Evolutionary conservation across 2,888 invertebrate species (phyloP), one percentile per base, ranked within the genome.

Genomic region (Drosophila anomalata): DNA sequence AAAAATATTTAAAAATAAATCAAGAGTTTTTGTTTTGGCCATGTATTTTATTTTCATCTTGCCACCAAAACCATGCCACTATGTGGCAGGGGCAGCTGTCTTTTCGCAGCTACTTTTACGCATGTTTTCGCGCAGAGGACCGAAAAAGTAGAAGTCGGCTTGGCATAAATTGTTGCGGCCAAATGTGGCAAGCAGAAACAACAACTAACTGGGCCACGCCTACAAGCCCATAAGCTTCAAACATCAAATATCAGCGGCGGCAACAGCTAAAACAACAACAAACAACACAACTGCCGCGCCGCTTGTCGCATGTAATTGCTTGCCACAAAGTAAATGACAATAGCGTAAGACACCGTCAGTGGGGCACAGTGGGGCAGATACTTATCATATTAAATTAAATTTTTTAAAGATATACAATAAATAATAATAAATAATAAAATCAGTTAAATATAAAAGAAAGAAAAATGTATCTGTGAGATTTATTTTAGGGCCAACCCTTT

Each of bases 271-370:
- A 65, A 42, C 52, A 68, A 58, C 77, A 73, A 77, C 29, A 29
- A 29, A 29, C 22, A 67, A 70, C 68, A 73, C 67, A 74, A 71
- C 73, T 31, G 81, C 48, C 76, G 82, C 70, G 70, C 70, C 72
- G 74, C 83, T 85, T 85, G 86, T 82, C 81, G 70, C 86, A 59
- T 85, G 86, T 87, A 82, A 82, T 82, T 82, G 82, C 88, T 79
- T 70, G 78, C 88, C 71, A 70, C 82, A 82, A 86, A 86, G 82
- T 87, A 87, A 86, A 83, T 80, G 88, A 87, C 80, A 87, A 83
- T 69, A 77, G 73, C 73, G 56, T 59, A 65, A 60, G 55, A 58
- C 52, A 55, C 42, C 48, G 57, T 66, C 67, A 67, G 60, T 17
- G 24, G 48, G 31, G 63, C 56, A 86, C 86, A 79, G 86, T 86